Evolutionary conservation across 37 sponge, comb jelly and placozoan species (phyloP).

Genomic region (Halisarca cf. caerulea): DNA sequence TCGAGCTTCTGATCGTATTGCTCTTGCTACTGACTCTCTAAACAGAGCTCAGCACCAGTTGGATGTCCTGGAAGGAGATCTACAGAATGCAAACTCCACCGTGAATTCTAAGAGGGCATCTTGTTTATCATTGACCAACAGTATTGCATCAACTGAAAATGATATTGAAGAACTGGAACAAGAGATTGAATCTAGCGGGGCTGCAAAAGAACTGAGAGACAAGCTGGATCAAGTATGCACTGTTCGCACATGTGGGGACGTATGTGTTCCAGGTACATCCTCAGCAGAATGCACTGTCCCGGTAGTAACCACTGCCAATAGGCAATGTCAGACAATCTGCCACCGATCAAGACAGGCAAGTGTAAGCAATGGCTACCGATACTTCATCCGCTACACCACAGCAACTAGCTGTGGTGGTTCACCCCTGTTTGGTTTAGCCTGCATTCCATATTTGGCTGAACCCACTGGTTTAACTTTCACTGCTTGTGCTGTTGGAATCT

Average conservation of each 20-base stretch:
- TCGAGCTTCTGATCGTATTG: background rate
- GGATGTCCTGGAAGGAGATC: background rate
- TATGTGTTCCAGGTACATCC: background rate
- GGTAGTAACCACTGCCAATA: no score
- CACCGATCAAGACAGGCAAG: no score
- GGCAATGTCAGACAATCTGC: no score
- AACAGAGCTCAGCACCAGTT: background rate
- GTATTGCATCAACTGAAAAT: no score
- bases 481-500: background rate
- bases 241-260: background rate
- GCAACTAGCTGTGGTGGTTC: no score
- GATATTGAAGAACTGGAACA: no score
- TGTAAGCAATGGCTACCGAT: background rate
- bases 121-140: no score
- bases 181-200: no score
- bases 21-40: background rate
- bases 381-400: background rate
- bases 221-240: background rate
- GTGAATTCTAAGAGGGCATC: background rate
- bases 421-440: no score
- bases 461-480: background rate
- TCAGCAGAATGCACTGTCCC: background rate
- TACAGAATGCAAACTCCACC: background rate
- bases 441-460: no score
- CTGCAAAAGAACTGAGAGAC: background rate